Percentiles rank a stretch among this genome's conserved stretches.
Evolutionary conservation across 1,140 invertebrate genomes (phyloP).

Genomic region (Gryon sp.): DNA sequence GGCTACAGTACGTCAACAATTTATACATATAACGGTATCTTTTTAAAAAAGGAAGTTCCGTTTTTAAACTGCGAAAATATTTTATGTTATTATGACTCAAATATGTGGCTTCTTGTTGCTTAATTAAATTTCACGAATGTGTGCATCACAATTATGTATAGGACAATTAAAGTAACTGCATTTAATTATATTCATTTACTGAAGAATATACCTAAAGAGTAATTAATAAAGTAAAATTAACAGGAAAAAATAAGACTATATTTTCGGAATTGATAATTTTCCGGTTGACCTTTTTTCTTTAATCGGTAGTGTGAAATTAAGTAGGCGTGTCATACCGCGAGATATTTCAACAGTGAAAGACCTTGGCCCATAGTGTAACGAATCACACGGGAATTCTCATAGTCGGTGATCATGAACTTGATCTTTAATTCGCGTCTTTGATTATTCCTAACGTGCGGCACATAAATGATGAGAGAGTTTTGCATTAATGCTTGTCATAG

Average conservation of each 20-base stretch:
- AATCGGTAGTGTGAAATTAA: constrained; percentile 44
- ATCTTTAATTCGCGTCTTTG: constrained; percentile 52
- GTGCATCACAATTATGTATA: too few species aligned
- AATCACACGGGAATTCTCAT: constrained; percentile 49
- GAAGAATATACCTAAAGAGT: too few species aligned
- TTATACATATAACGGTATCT: constrained; percentile 50
- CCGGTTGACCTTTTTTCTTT: too few species aligned
- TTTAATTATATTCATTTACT: too few species aligned
- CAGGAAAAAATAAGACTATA: too few species aligned
- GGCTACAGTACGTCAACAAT: constrained; percentile 25
- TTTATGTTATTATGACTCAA: too few species aligned
- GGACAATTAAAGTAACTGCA: too few species aligned
- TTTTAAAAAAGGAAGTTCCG: constrained; percentile 19
- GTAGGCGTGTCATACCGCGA: constrained; percentile 47
- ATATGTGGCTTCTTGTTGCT: too few species aligned
- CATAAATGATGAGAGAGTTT: constrained; percentile 42
- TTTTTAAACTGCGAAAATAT: constrained; percentile 22
- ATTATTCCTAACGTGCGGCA: constrained; percentile 39
- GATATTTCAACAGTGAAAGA: constrained; percentile 52
- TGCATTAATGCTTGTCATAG: constrained; percentile 37
- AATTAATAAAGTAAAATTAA: too few species aligned
- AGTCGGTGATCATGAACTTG: constrained; percentile 56
- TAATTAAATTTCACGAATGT: too few species aligned
- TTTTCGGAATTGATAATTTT: too few species aligned
- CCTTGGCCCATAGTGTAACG: constrained; percentile 65